A percentile compares a stretch with the other conserved stretches of the same genome.
Evolutionary conservation across 2,888 invertebrate genomes (phyloP).

Genomic region (Incurvaria masculella): DNA sequence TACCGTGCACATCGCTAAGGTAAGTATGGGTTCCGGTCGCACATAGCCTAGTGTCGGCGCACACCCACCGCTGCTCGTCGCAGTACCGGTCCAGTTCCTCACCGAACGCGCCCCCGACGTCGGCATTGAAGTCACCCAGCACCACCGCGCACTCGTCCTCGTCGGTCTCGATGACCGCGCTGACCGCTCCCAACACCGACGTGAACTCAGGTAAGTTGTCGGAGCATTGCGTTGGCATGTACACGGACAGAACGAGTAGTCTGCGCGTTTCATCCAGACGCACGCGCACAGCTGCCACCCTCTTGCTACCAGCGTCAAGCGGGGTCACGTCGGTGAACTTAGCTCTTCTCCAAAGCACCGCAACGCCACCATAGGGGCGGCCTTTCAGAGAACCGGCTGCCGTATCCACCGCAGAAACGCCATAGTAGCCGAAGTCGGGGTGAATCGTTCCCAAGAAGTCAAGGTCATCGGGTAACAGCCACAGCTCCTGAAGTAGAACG

Average conservation of each 20-base stretch:
- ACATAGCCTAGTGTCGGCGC: background rate
- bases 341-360: conserved; percentile 17
- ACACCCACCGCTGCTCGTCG: background rate
- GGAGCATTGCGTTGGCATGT: conserved; percentile 18
- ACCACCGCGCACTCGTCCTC: background rate
- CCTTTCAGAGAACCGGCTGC: conserved; percentile 15
- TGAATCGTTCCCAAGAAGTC: conserved; percentile 10
- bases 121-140: background rate
- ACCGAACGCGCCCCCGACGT: background rate
- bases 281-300: conserved; percentile 14
- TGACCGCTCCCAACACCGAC: background rate
- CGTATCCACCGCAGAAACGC: conserved; percentile 19
- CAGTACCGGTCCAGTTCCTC: background rate
- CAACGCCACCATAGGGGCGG: conserved; percentile 17
- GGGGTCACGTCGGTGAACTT: conserved; percentile 15
- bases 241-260: conserved; percentile 15
- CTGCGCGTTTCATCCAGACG: conserved; percentile 3
- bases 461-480: conserved; percentile 2
- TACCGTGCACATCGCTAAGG: background rate
- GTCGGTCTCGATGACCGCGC: background rate
- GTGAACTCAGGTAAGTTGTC: conserved; percentile 13
- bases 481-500: background rate
- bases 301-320: conserved; percentile 13
- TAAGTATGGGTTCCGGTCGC: background rate
- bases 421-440: conserved; percentile 15